These are phyloP conservation scores for Proteles cristata DNA, from an alignment of 2,113 vertebrate genomes.

Conservation along the genomic window DNA sequence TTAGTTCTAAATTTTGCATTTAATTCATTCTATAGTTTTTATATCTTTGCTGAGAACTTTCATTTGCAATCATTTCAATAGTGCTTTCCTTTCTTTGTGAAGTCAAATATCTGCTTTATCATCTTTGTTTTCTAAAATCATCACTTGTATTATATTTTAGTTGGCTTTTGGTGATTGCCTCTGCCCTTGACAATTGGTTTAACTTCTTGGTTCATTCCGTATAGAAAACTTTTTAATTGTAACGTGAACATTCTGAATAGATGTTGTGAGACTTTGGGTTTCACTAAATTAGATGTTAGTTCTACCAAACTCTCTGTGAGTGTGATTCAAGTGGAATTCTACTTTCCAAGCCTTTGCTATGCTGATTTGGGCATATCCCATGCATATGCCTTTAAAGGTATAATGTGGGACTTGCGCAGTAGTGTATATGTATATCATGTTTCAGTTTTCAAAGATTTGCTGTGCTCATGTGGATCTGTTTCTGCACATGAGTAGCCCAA, in stretches of 20 bases:
- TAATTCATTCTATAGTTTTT: not conserved
- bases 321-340: not conserved
- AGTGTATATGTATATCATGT: not conserved
- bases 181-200: not conserved
- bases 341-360: not conserved
- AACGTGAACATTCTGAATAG: not conserved
- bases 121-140: not conserved
- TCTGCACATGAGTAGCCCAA: not conserved
- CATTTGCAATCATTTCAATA: not conserved
- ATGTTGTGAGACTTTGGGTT: not conserved
- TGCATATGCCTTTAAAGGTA: not conserved
- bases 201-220: not conserved
- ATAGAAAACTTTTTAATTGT: not conserved
- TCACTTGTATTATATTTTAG: not conserved
- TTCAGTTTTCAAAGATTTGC: not conserved
- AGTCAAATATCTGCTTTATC: not conserved
- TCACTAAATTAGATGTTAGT: not conserved
- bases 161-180: not conserved
- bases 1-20: not conserved
- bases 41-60: not conserved
- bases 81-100: not conserved
- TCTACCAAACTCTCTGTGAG: not conserved
- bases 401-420: not conserved
- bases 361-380: not conserved
- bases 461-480: not conserved